These are phyloP conservation scores for Galeopterus variegatus DNA, from an alignment of 2,113 vertebrate species.

Conservation along the genomic window DNA sequence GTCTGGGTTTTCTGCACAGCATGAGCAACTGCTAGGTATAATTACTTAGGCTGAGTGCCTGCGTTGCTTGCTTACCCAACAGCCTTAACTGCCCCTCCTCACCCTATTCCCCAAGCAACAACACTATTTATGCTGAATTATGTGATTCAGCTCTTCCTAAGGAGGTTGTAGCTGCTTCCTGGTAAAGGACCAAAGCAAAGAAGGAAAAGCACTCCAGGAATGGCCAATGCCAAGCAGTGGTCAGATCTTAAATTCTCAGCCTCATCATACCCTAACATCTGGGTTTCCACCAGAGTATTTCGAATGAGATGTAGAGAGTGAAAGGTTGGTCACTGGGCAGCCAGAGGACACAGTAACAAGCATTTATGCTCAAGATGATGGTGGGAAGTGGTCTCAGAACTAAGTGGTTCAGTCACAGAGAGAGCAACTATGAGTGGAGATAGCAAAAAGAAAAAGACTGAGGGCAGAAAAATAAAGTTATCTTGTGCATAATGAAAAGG, in stretches of 20 bases:
- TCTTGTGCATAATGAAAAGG: background rate
- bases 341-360: background rate
- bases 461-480: background rate
- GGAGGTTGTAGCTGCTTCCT: background rate
- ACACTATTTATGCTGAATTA: background rate
- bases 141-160: background rate
- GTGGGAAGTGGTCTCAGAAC: background rate
- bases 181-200: background rate
- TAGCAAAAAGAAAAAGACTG: background rate
- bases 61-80: background rate
- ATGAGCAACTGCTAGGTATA: background rate
- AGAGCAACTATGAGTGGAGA: background rate
- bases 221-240: background rate
- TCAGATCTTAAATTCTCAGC: background rate
- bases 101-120: background rate
- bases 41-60: background rate
- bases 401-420: background rate
- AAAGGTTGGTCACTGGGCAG: background rate
- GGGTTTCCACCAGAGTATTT: background rate
- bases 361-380: background rate
- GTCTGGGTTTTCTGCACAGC: background rate
- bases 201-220: background rate
- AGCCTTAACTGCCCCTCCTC: accelerated
- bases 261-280: background rate
- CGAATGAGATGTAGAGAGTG: background rate